phyloP scores from a whole-genome alignment of 2,113 vertebrate genomes.

The Orientallactaga bullata region DNA sequence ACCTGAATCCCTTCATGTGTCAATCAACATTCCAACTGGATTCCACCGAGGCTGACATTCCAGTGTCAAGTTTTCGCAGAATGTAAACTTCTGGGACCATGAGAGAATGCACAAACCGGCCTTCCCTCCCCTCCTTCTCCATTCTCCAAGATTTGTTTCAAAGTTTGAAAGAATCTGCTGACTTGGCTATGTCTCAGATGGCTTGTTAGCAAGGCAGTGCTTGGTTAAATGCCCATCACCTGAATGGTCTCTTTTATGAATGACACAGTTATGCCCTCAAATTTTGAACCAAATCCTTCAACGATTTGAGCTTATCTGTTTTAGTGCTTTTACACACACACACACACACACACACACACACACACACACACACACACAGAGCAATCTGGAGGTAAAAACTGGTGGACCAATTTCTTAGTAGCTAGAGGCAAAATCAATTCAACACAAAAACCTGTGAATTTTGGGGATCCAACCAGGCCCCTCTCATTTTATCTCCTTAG shows the following conservation, averaged over 20 bases:
- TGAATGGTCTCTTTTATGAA: slow-evolving; percentile 1
- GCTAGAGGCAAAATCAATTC: neutral
- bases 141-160: neutral
- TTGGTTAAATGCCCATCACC: neutral
- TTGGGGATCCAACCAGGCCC: neutral
- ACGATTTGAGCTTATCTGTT: neutral
- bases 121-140: neutral
- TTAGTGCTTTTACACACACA: neutral
- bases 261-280: neutral
- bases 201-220: neutral
- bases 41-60: neutral
- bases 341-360: neutral
- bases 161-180: slow-evolving; percentile 51
- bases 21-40: slow-evolving; percentile 31
- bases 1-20: slow-evolving; percentile 32
- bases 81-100: neutral
- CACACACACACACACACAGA: neutral
- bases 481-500: neutral
- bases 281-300: slow-evolving; percentile 16
- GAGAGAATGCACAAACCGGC: neutral
- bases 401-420: neutral
- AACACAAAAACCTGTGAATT: neutral
- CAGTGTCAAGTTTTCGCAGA: slow-evolving; percentile 46
- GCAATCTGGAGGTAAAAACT: neutral
- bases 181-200: slow-evolving; percentile 1